phyloP scores from a whole-genome alignment of 2,113 vertebrate genomes.

The Corynorhinus townsendii region DNA sequence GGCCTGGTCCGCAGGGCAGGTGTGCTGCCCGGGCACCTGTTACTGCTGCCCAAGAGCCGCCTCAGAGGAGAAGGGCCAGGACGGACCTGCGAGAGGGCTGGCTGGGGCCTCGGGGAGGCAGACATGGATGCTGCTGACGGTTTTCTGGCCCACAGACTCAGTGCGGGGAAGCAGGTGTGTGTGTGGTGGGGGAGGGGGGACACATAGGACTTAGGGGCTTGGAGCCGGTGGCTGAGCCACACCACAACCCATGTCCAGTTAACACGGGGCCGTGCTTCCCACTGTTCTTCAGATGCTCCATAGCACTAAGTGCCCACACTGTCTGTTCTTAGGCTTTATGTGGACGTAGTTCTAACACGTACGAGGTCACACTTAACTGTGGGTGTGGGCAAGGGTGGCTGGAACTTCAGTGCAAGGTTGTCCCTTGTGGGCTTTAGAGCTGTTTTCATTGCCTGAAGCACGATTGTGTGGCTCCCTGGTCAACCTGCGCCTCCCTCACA shows the following conservation, averaged over 20 bases:
- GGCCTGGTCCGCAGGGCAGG: background rate
- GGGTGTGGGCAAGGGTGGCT: too few relatives aligned
- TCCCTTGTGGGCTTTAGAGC: background rate
- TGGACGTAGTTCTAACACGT: too few relatives aligned
- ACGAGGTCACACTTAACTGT: background rate
- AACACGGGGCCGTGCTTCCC: background rate
- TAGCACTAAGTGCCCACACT: background rate
- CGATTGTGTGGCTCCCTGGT: background rate
- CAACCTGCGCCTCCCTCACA: too few relatives aligned
- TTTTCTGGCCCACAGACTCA: background rate
- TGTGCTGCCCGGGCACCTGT: background rate
- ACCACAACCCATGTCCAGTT: background rate
- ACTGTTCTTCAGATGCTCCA: background rate
- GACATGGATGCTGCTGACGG: background rate
- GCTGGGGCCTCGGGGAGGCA: background rate
- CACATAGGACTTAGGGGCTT: rapidly evolving
- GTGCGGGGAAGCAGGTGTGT: background rate
- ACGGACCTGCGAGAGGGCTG: background rate
- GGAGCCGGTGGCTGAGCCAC: background rate
- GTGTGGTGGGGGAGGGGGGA: rapidly evolving
- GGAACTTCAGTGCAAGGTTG: background rate
- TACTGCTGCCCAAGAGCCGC: background rate
- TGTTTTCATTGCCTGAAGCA: background rate
- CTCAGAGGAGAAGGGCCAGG: background rate
- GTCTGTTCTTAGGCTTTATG: background rate